Base-by-base conservation (phyloP, 2,113 vertebrate genomes). In the Sphyrna mokarran region DNA sequence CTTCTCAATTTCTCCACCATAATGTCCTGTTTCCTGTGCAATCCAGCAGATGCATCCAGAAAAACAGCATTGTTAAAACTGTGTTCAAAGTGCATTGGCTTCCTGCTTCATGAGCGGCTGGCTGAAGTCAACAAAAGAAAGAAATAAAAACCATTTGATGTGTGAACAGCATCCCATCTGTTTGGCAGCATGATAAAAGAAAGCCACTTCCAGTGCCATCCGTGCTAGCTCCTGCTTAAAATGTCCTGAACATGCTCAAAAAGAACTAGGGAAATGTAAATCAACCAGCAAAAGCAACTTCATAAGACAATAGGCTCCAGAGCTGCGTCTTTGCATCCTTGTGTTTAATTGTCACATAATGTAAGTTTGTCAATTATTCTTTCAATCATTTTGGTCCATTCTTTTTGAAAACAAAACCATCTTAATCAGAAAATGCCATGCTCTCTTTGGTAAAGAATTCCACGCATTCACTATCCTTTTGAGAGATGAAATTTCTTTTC, bases 121-220 rank as follows among this genome's bases (percentile, higher is more conserved):
- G 43, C 94, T 95, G 68, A 54, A 95, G 43, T 95, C 68, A 95
- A 95, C 94, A 95, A 95, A 76, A 54, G 72, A 78, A 93, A 93
- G 68, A 95, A 95, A 95, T 95, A 72, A 72, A 95, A 95, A 95
- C 0, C 68, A 95, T 72, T 95, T 95, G 94, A 95, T 72, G 66
- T 95, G 68, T 11, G 93, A 95, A 48, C 68, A 95, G 37, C 93
- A 95, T 72, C 94, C 94, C 94, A 95, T 95, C 69, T 95, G 94
- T 95, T 72, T 72, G 68, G 69, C 94, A 95, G 69, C 72, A 95
- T 43, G 68, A 95, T 95, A 72, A 95, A 95, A 70, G 93, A 29
- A 94, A 76, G 37, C 69, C 13, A 72, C 94, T 95, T 54, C 40
- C 94, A 95, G 23, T 26, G 11, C 69, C 40, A 95, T 76, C 68